Conservation (phyloP, 2,888 invertebrate species). For the Ochropleura plecta region DNA sequence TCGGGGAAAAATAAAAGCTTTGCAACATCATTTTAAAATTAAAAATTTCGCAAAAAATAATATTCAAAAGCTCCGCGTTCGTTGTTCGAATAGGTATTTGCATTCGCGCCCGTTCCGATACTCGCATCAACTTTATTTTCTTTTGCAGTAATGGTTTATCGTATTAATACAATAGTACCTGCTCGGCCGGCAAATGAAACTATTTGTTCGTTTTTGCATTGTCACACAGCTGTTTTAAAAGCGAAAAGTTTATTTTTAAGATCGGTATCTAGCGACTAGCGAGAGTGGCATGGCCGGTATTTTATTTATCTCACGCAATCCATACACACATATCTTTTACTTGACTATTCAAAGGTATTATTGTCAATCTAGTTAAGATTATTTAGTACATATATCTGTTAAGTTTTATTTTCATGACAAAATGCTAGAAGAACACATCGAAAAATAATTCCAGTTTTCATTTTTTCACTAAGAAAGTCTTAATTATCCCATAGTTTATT, state of each 20-base stretch:
- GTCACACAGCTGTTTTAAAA: constrained; percentile 72
- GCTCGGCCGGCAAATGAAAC: constrained; percentile 62
- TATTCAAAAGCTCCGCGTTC: constrained; percentile 38
- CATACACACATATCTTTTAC: constrained; percentile 36
- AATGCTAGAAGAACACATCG: neutral
- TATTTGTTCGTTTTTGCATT: constrained; percentile 71
- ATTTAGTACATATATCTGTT: neutral
- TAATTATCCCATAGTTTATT: neutral
- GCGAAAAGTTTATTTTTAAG: constrained; percentile 70
- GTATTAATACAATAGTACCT: constrained; percentile 80
- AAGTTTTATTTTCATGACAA: neutral
- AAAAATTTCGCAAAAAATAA: constrained; percentile 4
- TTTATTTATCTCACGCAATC: constrained; percentile 65
- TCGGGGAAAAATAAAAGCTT: neutral
- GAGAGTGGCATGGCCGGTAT: constrained; percentile 56
- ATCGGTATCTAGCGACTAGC: constrained; percentile 67
- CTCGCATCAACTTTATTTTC: constrained; percentile 68
- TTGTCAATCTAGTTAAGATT: constrained; percentile 28
- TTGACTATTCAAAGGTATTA: constrained; percentile 27
- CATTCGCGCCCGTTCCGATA: constrained; percentile 66
- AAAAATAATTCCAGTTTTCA: neutral
- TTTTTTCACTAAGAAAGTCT: neutral
- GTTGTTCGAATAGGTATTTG: constrained; percentile 34
- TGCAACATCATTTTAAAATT: neutral
- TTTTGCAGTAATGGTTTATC: constrained; percentile 75